Conservation (phyloP, 2,113 vertebrate species). For the Grallaria varia region DNA sequence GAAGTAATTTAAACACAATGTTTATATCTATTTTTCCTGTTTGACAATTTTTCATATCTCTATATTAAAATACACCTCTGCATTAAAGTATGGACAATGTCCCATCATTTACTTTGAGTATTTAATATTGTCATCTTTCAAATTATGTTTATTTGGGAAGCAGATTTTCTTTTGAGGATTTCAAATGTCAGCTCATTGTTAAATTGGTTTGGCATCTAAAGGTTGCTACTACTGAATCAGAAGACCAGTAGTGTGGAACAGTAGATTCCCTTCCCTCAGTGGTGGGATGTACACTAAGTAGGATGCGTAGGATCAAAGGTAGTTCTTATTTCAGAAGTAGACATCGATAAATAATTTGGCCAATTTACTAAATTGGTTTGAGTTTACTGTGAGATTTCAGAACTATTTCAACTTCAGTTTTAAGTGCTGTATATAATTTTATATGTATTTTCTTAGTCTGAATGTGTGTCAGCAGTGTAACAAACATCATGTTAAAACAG, state of each 20-base stretch:
- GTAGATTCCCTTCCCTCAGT: not conserved
- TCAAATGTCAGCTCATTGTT: slow-evolving; percentile 24
- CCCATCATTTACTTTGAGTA: not conserved
- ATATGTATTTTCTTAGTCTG: not conserved
- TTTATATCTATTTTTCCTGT: slow-evolving; percentile 28
- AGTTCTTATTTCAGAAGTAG: not conserved
- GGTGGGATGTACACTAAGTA: not conserved
- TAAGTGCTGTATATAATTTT: not conserved
- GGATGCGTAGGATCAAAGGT: not conserved
- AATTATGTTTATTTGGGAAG: not conserved
- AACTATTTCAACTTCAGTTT: not conserved
- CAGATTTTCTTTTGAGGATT: not conserved
- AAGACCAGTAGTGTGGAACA: not conserved
- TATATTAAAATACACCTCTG: not conserved
- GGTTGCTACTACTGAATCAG: not conserved
- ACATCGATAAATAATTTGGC: not conserved
- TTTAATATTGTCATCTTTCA: not conserved
- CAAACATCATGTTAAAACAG: not conserved
- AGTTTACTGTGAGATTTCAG: not conserved
- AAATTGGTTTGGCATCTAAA: not conserved
- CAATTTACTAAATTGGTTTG: not conserved
- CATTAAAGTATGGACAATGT: not conserved
- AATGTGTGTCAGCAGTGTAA: not conserved
- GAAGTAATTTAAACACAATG: slow-evolving; percentile 45
- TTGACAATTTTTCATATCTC: slow-evolving; percentile 6